Conservation (phyloP, 1,140 invertebrate genomes). For the Orchesella cincta region DNA sequence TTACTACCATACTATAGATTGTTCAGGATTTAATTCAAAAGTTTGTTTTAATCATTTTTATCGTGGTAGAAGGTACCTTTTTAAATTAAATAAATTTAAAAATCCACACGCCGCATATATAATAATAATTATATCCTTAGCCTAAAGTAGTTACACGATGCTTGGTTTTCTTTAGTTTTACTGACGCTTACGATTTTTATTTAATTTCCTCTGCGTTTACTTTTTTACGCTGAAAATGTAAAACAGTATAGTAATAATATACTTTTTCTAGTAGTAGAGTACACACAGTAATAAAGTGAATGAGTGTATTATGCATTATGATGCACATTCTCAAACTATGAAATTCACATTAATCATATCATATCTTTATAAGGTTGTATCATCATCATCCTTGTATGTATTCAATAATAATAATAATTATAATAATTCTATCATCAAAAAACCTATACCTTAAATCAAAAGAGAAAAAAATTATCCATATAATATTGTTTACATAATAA, state of each 20-base stretch:
- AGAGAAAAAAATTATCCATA: neutral
- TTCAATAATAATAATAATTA: slow-evolving; percentile 17
- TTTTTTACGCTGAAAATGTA: slow-evolving; percentile 30
- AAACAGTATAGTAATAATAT: slow-evolving; percentile 24
- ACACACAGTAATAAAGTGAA: slow-evolving; percentile 28
- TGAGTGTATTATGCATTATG: slow-evolving; percentile 1
- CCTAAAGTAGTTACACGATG: no score
- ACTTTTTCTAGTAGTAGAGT: slow-evolving; percentile 9
- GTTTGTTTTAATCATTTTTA: no score
- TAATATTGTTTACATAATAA: neutral
- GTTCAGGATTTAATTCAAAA: no score
- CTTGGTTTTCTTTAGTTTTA: slow-evolving; percentile 9
- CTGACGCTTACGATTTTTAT: slow-evolving; percentile 22
- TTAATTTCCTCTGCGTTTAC: slow-evolving; percentile 27
- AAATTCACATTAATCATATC: neutral
- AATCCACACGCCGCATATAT: no score
- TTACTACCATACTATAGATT: no score
- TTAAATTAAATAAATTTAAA: no score
- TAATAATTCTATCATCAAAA: slow-evolving; percentile 7
- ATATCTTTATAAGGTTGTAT: neutral
- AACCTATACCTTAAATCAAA: neutral
- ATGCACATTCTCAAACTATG: slow-evolving; percentile 10
- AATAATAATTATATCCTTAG: no score
- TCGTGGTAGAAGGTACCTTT: no score
- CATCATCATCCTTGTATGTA: no score